Conservation (phyloP, 2,113 vertebrate species). For the Manacus vitellinus region DNA sequence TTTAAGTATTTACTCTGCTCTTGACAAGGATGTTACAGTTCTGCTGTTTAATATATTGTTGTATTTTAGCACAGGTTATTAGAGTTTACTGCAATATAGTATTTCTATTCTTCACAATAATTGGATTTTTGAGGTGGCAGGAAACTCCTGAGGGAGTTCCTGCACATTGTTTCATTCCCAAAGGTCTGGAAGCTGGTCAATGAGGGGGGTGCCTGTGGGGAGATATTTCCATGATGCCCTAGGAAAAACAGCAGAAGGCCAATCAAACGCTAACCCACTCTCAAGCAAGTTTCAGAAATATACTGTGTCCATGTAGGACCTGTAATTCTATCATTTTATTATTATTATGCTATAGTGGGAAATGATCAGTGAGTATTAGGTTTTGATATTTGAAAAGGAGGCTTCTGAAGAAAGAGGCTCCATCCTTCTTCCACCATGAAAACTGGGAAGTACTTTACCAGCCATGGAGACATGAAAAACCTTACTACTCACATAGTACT, state of each 20-base stretch:
- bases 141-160: neutral
- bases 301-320: fast-evolving
- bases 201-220: neutral
- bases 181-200: neutral
- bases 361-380: neutral
- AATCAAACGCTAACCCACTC: neutral
- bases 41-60: neutral
- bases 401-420: neutral
- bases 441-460: neutral
- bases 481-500: neutral
- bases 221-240: neutral
- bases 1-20: neutral
- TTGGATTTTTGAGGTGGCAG: neutral
- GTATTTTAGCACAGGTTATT: neutral
- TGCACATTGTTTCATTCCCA: neutral
- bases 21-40: neutral
- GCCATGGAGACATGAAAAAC: neutral
- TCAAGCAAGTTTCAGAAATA: neutral
- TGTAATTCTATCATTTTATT: neutral
- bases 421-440: neutral
- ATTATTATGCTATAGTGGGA: neutral
- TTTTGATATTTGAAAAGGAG: neutral
- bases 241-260: neutral
- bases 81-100: neutral
- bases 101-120: neutral